These are phyloP conservation scores for western clawed frog (Xenopus tropicalis) DNA, from an alignment of 2,113 vertebrate genomes.

Conservation along the genomic window UCB_Xtro_10.0 CM004447.2:68043001-68043500, in stretches of 20 bases:
- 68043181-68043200: slow-evolving; percentile 37
- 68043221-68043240: background rate
- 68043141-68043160: slow-evolving; percentile 16
- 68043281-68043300: background rate
- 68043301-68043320: background rate
- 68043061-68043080: background rate
- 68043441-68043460: too few relatives aligned
- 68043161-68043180: slow-evolving; percentile 28
- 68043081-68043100: slow-evolving; percentile 23
- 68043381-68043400: too few relatives aligned
- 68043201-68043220: slow-evolving; percentile 20
- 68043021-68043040: slow-evolving; percentile 8
- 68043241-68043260: background rate
- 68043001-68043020: slow-evolving; percentile 22
- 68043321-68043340: background rate
- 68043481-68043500: too few relatives aligned
- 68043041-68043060: slow-evolving; percentile 24
- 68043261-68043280: slow-evolving; percentile 1
- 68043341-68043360: background rate
- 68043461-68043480: too few relatives aligned
- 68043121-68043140: slow-evolving; percentile 9
- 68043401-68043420: too few relatives aligned
- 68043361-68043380: background rate
- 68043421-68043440: too few relatives aligned
- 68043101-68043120: slow-evolving; percentile 15